These are phyloP conservation scores for Sternarchorhynchus goeldii DNA, from an alignment of 2,797 vertebrate genomes.

Conservation along the genomic window DNA sequence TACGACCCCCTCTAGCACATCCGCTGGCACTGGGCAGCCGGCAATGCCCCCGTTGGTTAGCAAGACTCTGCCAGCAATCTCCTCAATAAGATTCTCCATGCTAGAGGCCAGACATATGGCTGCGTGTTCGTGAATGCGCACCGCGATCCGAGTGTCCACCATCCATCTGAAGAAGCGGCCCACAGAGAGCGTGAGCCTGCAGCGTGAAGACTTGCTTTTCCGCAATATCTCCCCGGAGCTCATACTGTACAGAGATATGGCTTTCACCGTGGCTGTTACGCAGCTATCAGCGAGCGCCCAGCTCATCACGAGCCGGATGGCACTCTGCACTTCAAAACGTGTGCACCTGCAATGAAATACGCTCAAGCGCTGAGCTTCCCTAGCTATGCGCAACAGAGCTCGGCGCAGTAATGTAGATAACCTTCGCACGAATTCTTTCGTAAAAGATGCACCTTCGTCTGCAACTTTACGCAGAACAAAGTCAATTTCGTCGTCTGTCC, in stretches of 20 bases:
- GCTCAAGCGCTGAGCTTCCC: slow-evolving; percentile 90
- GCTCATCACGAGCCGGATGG: slow-evolving; percentile 85
- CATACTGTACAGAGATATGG: slow-evolving; percentile 91
- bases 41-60: slow-evolving; percentile 41
- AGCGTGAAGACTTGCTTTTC: slow-evolving; percentile 83
- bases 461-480: slow-evolving; percentile 75
- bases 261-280: slow-evolving; percentile 80
- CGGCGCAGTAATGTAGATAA: slow-evolving; percentile 82
- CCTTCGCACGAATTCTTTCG: slow-evolving; percentile 74
- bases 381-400: slow-evolving; percentile 82
- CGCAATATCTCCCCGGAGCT: slow-evolving; percentile 82
- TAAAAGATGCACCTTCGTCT: slow-evolving; percentile 66
- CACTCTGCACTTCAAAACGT: slow-evolving; percentile 89
- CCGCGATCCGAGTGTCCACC: slow-evolving; percentile 91
- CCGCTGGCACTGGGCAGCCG: slow-evolving; percentile 72
- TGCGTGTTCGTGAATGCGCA: slow-evolving; percentile 89
- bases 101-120: slow-evolving; percentile 87
- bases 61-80: slow-evolving; percentile 80
- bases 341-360: slow-evolving; percentile 89
- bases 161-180: slow-evolving; percentile 96
- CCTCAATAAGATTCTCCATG: slow-evolving; percentile 86
- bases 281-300: slow-evolving; percentile 85
- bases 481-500: slow-evolving; percentile 85
- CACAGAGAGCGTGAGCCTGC: slow-evolving; percentile 85
- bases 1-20: slow-evolving; percentile 82